Base-by-base conservation (phyloP, 2,888 invertebrate genomes). In the Dasysyrphus tricinctus region DNA sequence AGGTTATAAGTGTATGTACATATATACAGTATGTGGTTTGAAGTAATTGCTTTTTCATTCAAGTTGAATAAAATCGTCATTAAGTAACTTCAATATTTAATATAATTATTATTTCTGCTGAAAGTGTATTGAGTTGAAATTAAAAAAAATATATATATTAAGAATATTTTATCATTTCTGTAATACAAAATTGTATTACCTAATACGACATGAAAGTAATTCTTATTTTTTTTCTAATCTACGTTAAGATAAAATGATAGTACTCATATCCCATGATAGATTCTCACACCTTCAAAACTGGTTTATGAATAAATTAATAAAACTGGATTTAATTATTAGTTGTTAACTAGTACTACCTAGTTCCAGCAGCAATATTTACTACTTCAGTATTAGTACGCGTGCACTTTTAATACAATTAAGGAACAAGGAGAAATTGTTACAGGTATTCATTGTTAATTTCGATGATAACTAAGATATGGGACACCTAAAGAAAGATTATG, bases 221-320 rank as follows among this genome's bases (percentile, higher is more conserved):
- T 54, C 0, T 32, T 8, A 14, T 8, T 54, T 32, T 7, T 29
- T 3, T 14, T 29, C 24, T 12, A 29, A 29, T 29, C 14, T 14
- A 0, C 5, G 29, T 29, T 29, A 54, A 54, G 51, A 51, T 51
- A 12, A 24, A 24, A 51, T 47, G 47, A 19, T 29, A 54, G 3
- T 16, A 14, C 54, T 14, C 11, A 5, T 29, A 14, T 29, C 29
- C 7, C 32, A 29, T 54, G 34, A 57, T 57, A 11, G 37, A 34
- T 19, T 57, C 34, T 57, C 34, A 57, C 16, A 57, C 34, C 16
- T 34, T 16, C 16, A 57, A 57, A 57, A 57, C 57, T 57, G 34
- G 57, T 37, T 37, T n/a, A 37, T 11, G n/a, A 37, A 16, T 34
- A 34, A 34, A 16, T 57, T 9, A 57, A 16, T 56, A n/a, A 56